Evolutionary conservation across 2,113 vertebrate genomes (phyloP).

Genomic region (chimpanzee (Pan troglodytes)): NHGRI_mPanTro3-v2.1_pri NC_086015.1:199107501-199108000

Average conservation of each 20-base stretch:
- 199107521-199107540: too few relatives aligned
- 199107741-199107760: too few relatives aligned
- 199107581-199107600: too few relatives aligned
- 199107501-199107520: too few relatives aligned
- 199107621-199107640: too few relatives aligned
- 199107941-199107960: background rate
- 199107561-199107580: too few relatives aligned
- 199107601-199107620: too few relatives aligned
- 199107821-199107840: background rate
- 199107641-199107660: too few relatives aligned
- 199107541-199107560: too few relatives aligned
- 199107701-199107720: too few relatives aligned
- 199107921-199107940: background rate
- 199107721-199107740: too few relatives aligned
- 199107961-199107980: background rate
- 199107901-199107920: background rate
- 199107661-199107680: too few relatives aligned
- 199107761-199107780: background rate
- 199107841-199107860: background rate
- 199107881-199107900: background rate
- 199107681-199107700: rapidly evolving
- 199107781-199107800: background rate
- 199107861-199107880: background rate
- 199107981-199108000: background rate
- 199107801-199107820: background rate